Conservation (phyloP, 2,888 invertebrate genomes). For the Nezara viridula region DNA sequence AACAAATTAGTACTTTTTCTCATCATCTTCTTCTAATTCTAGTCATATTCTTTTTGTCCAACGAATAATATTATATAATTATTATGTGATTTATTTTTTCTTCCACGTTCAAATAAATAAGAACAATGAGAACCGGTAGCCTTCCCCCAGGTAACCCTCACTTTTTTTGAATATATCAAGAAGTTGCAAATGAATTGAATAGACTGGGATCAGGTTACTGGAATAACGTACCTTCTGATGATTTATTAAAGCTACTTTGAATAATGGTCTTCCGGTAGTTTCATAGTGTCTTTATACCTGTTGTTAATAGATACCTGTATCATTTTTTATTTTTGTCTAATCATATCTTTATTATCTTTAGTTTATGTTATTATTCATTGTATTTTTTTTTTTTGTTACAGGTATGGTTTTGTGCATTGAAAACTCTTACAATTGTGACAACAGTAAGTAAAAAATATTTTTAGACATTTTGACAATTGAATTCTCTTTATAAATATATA, state of each 20-base stretch:
- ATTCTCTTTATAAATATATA: no score
- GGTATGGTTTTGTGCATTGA: neutral
- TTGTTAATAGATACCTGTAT: neutral
- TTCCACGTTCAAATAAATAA: neutral
- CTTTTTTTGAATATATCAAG: neutral
- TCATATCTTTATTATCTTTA: neutral
- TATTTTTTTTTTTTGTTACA: neutral
- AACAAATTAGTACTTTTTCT: no score
- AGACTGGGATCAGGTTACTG: neutral
- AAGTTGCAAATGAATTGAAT: conserved; percentile 1
- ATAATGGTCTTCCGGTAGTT: neutral
- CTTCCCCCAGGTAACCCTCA: neutral
- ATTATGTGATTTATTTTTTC: neutral
- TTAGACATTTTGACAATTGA: no score
- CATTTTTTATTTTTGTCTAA: neutral
- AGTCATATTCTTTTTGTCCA: no score
- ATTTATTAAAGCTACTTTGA: neutral
- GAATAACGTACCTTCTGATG: neutral
- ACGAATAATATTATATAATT: no score
- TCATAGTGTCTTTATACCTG: neutral
- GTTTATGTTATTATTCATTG: neutral
- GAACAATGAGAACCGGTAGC: neutral
- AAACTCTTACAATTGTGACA: neutral
- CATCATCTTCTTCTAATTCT: no score
- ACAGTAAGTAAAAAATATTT: neutral